These are phyloP conservation scores for Macquaria ambigua DNA, from an alignment of 2,113 vertebrate species.

Conservation along the genomic window DNA sequence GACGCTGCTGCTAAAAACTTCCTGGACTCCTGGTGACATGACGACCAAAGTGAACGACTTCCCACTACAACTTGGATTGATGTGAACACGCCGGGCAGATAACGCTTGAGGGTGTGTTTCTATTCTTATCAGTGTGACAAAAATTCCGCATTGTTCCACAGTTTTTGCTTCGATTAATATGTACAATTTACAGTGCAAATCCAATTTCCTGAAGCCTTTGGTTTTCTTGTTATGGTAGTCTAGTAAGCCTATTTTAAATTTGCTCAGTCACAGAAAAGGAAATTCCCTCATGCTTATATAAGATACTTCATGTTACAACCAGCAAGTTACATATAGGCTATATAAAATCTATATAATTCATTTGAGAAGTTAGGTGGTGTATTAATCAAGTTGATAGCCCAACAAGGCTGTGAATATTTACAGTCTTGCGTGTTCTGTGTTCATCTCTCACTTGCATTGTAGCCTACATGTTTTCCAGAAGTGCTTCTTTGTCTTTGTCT, in stretches of 20 bases:
- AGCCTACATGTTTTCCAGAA: background rate
- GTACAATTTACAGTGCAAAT: background rate
- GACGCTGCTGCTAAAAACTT: background rate
- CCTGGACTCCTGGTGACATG: background rate
- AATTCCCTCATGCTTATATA: background rate
- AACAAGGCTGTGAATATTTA: background rate
- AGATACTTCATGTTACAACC: background rate
- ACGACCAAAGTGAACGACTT: background rate
- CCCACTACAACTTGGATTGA: background rate
- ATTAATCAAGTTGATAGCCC: background rate
- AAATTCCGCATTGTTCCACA: background rate
- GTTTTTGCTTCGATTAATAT: slow-evolving; percentile 4
- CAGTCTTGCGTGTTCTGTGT: background rate
- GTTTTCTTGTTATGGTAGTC: background rate
- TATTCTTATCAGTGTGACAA: background rate
- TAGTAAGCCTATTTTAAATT: background rate
- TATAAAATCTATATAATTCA: background rate
- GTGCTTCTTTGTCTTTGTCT: background rate
- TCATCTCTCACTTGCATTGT: background rate
- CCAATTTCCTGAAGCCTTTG: background rate
- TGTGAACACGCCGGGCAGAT: background rate
- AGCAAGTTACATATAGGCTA: too few species aligned
- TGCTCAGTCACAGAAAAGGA: slow-evolving; percentile 14
- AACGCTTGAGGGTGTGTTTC: background rate
- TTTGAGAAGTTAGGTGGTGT: background rate